These are phyloP conservation scores for Podiceps cristatus DNA, from an alignment of 2,113 vertebrate genomes.

Conservation along the genomic window DNA sequence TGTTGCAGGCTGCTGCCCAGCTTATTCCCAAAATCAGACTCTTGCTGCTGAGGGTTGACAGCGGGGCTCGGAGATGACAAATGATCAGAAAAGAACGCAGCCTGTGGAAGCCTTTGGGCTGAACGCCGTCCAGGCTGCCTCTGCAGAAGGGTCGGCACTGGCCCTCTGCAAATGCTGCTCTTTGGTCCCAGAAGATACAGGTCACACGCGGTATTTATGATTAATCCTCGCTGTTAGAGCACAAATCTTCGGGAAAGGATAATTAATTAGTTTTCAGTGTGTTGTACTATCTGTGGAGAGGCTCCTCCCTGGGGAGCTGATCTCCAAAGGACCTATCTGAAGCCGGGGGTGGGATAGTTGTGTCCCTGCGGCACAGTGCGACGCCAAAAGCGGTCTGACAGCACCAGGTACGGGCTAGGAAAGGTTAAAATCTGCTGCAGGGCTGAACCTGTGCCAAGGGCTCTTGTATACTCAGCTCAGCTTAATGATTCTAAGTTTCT, in stretches of 20 bases:
- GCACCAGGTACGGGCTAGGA: not conserved
- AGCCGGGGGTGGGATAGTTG: not conserved
- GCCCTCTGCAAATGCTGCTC: not conserved
- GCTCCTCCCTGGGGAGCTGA: not conserved
- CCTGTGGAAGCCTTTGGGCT: not conserved
- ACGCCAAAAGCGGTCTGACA: not conserved
- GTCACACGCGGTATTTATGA: not conserved
- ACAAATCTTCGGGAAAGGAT: not conserved
- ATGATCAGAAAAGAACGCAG: constrained; percentile 39
- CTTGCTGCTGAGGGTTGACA: not conserved
- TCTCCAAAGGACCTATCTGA: not conserved
- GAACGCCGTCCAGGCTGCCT: not conserved
- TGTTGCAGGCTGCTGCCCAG: constrained; percentile 48
- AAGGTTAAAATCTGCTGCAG: not conserved
- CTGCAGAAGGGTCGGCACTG: not conserved
- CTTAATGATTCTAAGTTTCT: not conserved
- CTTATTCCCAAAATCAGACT: constrained; percentile 21
- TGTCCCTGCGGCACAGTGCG: not conserved
- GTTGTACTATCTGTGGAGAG: not conserved
- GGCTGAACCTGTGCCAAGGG: not conserved
- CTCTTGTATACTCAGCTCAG: not conserved
- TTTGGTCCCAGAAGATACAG: not conserved
- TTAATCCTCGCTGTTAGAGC: not conserved
- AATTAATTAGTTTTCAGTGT: constrained; percentile 40
- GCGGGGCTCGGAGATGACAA: constrained; percentile 43